These are phyloP conservation scores for Epinotia bilunana DNA, from an alignment of 2,888 invertebrate genomes.

Conservation along the genomic window DNA sequence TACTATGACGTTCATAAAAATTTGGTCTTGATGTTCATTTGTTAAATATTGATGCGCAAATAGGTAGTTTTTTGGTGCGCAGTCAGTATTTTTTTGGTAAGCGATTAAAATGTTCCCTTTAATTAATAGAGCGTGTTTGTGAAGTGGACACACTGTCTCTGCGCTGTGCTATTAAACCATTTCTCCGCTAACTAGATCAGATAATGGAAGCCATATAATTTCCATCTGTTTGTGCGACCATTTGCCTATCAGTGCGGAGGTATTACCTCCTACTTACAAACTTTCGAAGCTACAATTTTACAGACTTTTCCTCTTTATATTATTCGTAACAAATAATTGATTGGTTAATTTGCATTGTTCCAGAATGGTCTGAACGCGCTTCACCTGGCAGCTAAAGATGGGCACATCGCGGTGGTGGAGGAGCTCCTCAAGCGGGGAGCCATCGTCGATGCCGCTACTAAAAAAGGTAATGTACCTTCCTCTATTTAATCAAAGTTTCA, in stretches of 20 bases:
- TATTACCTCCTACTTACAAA: no score
- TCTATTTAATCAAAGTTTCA: no score
- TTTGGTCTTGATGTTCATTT: no score
- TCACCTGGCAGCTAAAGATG: constrained; percentile 99
- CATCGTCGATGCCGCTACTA: constrained; percentile 97
- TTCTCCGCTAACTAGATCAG: constrained; percentile 41
- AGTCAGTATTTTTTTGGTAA: no score
- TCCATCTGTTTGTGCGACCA: constrained; percentile 23
- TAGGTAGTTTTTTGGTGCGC: no score
- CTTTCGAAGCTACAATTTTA: no score
- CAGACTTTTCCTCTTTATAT: no score
- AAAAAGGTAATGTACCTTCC: constrained; percentile 90
- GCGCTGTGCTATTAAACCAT: constrained; percentile 24
- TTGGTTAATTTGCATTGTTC: constrained; percentile 53
- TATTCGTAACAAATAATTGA: not conserved
- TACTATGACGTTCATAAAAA: no score
- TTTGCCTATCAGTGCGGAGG: constrained; percentile 23
- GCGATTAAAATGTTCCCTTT: no score
- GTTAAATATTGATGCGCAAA: no score
- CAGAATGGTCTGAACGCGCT: constrained; percentile 99
- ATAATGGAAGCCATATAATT: constrained; percentile 39
- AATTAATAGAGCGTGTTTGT: not conserved
- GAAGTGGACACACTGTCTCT: not conserved
- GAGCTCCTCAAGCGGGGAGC: constrained; percentile 96
- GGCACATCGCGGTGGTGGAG: constrained; percentile 96